A percentile compares a stretch with the other conserved stretches of the same genome.
These are phyloP conservation scores for Cebus imitator DNA, from an alignment of 2,113 vertebrate species.

Conservation along the genomic window DNA sequence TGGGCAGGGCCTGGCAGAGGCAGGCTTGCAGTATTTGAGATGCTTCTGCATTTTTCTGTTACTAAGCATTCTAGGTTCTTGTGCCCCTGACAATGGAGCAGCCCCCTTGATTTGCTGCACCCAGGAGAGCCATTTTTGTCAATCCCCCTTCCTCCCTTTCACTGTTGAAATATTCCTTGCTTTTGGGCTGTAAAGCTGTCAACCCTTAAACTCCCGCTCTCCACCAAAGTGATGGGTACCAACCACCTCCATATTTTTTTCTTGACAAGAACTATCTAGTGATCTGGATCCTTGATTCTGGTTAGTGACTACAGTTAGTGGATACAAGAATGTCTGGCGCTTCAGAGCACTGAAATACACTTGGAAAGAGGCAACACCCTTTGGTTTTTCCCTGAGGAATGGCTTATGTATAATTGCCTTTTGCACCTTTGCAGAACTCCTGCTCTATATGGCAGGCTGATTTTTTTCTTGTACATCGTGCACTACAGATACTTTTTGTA, in stretches of 20 bases:
- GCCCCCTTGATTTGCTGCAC: background rate
- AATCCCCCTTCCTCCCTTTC: background rate
- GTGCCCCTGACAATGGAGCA: too few relatives aligned
- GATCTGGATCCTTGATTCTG: background rate
- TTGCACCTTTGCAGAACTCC: background rate
- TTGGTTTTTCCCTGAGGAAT: background rate
- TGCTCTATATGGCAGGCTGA: background rate
- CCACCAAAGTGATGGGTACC: background rate
- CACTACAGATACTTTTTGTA: background rate
- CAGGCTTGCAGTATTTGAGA: background rate
- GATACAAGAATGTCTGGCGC: background rate
- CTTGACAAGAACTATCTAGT: background rate
- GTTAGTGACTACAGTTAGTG: background rate
- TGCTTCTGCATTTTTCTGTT: background rate
- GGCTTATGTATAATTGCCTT: background rate
- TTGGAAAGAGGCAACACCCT: background rate
- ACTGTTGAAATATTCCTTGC: background rate
- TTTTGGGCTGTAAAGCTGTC: background rate
- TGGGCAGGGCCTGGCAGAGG: background rate
- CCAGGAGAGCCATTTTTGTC: background rate
- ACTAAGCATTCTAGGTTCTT: background rate
- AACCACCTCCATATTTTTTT: background rate
- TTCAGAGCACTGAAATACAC: background rate
- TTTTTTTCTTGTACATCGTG: background rate
- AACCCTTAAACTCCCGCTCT: background rate